phyloP scores from a whole-genome alignment of 2,888 invertebrate species.

The Busseola fusca region DNA sequence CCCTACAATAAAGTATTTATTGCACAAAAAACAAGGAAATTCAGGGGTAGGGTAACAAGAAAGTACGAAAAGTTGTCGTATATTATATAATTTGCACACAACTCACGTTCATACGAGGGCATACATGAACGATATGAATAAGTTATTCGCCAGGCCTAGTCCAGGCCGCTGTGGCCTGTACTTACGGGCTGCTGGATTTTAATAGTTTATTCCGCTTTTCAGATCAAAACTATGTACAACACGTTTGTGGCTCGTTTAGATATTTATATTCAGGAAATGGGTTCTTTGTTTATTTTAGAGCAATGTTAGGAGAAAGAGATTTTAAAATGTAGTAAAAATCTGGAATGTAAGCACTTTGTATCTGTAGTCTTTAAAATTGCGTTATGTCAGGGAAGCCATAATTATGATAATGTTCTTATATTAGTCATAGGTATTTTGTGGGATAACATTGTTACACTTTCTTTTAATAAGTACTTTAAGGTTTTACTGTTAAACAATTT shows the following conservation, averaged over 20 bases:
- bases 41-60: conserved; percentile 55
- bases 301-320: conserved; percentile 5
- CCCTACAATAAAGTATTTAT: conserved; percentile 69
- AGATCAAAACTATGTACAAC: conserved; percentile 51
- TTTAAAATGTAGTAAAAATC: not conserved
- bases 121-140: conserved; percentile 75
- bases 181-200: conserved; percentile 66
- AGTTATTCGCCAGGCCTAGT: conserved; percentile 73
- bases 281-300: conserved; percentile 2
- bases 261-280: conserved; percentile 37
- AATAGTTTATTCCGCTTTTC: conserved; percentile 72
- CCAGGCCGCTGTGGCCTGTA: conserved; percentile 59
- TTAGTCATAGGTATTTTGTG: not conserved
- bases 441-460: not conserved
- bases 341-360: not conserved
- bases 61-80: conserved; percentile 67
- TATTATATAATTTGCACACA: conserved; percentile 71
- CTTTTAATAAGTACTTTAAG: not conserved
- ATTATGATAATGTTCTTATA: not conserved
- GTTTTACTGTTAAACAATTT: not conserved
- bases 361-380: not conserved
- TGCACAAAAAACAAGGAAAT: conserved; percentile 64
- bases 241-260: conserved; percentile 46
- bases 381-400: not conserved
- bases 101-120: conserved; percentile 70